Conservation (phyloP, 37 sponge, comb jelly and placozoan species). For the Trichoplax adhaerens region DNA sequence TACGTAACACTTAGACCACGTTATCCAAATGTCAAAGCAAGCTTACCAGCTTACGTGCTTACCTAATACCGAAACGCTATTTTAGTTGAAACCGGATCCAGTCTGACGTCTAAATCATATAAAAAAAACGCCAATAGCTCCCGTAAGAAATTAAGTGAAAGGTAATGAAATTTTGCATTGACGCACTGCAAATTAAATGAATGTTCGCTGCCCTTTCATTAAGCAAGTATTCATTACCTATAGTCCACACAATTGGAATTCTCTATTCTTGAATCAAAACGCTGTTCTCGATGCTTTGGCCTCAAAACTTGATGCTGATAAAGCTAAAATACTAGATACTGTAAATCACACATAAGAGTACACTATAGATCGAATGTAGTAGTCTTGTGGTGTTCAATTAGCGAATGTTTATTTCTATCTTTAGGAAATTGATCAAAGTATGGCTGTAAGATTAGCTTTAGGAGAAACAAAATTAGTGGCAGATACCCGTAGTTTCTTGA, state of each 20-base stretch:
- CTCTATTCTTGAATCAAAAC: slow-evolving; percentile 70
- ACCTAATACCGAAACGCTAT: no score
- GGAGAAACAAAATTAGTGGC: slow-evolving; percentile 84
- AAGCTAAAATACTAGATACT: slow-evolving; percentile 53
- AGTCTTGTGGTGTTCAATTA: not conserved
- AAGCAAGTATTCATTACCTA: slow-evolving; percentile 3
- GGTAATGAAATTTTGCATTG: slow-evolving; percentile 21
- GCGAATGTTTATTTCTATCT: not conserved
- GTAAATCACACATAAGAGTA: slow-evolving; percentile 4
- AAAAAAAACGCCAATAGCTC: slow-evolving; percentile 7
- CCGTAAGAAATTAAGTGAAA: slow-evolving; percentile 64
- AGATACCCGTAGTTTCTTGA: slow-evolving; percentile 71
- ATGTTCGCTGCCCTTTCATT: no score
- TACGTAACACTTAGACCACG: no score
- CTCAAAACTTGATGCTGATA: slow-evolving; percentile 29
- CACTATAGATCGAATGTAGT: no score
- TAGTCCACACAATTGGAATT: slow-evolving; percentile 74
- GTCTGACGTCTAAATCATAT: not conserved
- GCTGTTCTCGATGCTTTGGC: slow-evolving; percentile 82
- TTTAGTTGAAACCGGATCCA: no score
- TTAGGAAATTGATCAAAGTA: not conserved
- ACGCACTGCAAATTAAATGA: no score
- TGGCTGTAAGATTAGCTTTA: slow-evolving; percentile 79
- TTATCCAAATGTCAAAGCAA: no score
- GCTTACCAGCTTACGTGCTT: no score